These are phyloP conservation scores for Trichonephila clavata DNA, from an alignment of 1,140 invertebrate genomes.

Conservation along the genomic window DNA sequence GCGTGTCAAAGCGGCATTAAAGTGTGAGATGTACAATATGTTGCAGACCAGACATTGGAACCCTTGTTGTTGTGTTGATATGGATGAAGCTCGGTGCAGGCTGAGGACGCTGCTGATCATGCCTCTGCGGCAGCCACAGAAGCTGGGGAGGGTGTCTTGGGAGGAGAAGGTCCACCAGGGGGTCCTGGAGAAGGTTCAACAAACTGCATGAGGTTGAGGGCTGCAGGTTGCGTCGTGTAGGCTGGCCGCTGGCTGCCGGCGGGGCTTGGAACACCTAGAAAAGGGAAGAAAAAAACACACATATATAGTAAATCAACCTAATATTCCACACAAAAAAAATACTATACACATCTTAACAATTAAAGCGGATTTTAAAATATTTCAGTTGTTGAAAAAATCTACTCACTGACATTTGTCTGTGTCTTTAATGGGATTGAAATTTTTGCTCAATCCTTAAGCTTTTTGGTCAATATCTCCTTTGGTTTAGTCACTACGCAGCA, in stretches of 20 bases:
- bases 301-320: too few relatives aligned
- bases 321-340: too few relatives aligned
- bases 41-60: background rate
- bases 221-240: conserved; percentile 56
- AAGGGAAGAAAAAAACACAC: background rate
- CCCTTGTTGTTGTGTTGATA: conserved; percentile 39
- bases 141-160: conserved; percentile 66
- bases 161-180: conserved; percentile 41
- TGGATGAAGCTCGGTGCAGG: conserved; percentile 67
- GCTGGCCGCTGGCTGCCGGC: conserved; percentile 72
- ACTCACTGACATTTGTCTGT: too few relatives aligned
- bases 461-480: too few relatives aligned
- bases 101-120: conserved; percentile 40
- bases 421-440: too few relatives aligned
- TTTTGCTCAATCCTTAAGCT: too few relatives aligned
- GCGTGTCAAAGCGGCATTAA: conserved; percentile 60
- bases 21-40: conserved; percentile 1
- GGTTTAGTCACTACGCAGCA: too few relatives aligned
- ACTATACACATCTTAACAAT: too few relatives aligned
- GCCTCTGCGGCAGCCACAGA: conserved; percentile 69
- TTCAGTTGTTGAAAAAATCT: background rate
- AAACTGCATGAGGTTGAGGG: conserved; percentile 74
- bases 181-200: conserved; percentile 50
- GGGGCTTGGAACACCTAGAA: conserved; percentile 60
- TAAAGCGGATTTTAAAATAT: background rate